Evolutionary conservation across 2,888 invertebrate genomes (phyloP).

Genomic region (Copidosoma aretas): DNA sequence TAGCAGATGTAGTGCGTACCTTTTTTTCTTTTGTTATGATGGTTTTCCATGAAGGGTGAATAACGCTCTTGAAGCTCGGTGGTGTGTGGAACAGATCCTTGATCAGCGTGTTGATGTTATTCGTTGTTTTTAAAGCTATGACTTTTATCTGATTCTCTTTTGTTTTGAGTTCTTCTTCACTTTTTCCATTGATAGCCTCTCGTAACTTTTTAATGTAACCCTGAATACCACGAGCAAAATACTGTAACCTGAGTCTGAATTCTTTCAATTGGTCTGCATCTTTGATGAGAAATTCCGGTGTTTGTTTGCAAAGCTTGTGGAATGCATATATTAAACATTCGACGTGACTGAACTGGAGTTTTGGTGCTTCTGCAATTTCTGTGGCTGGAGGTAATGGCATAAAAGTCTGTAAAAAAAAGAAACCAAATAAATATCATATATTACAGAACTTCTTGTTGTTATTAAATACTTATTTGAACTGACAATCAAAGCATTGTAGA

Average conservation of each 20-base stretch:
- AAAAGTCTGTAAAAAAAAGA: constrained; percentile 69
- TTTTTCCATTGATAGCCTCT: constrained; percentile 73
- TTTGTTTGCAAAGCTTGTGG: constrained; percentile 79
- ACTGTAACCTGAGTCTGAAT: constrained; percentile 85
- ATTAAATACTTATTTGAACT: constrained; percentile 48
- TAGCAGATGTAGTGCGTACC: no score
- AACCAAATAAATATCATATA: neutral
- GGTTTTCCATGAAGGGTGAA: constrained; percentile 79
- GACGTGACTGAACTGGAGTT: constrained; percentile 90
- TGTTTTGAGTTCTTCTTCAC: constrained; percentile 74
- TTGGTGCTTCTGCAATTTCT: constrained; percentile 73
- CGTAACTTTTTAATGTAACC: constrained; percentile 79
- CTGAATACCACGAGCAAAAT: constrained; percentile 90
- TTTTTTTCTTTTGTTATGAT: constrained; percentile 62
- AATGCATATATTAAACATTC: constrained; percentile 85
- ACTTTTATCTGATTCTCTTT: constrained; percentile 81
- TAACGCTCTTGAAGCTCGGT: constrained; percentile 86
- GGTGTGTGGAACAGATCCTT: constrained; percentile 94
- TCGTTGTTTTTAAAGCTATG: constrained; percentile 85
- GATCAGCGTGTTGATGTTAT: constrained; percentile 90
- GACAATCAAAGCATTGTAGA: constrained; percentile 82
- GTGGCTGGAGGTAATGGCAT: constrained; percentile 87
- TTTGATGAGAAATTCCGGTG: constrained; percentile 77
- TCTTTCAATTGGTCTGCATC: constrained; percentile 83
- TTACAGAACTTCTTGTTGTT: neutral